A percentile compares a stretch with the other conserved stretches of the same genome.
phyloP scores from a whole-genome alignment of 2,888 invertebrate species.

The Folsomia manolachei region DNA sequence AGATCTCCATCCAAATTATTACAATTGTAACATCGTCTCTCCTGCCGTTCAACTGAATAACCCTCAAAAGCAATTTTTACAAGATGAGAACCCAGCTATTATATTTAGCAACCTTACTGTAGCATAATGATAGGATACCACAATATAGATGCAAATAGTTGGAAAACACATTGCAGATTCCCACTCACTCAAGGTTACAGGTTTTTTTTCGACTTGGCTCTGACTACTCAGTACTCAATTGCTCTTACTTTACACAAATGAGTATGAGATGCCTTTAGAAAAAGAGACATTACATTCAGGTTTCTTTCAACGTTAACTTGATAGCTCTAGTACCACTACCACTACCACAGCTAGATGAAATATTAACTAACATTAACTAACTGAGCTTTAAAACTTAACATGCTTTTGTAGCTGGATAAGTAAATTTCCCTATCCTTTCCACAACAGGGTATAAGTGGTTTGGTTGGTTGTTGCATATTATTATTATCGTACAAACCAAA shows the following conservation, averaged over 20 bases:
- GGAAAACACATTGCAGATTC: background rate
- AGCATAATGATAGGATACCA: no score
- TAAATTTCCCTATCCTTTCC: background rate
- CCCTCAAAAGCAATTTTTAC: background rate
- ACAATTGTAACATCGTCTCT: no score
- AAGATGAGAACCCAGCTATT: background rate
- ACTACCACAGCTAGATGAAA: background rate
- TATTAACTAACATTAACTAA: background rate
- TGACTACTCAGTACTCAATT: background rate
- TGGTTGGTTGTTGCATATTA: background rate
- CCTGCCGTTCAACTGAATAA: no score
- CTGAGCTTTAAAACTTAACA: background rate
- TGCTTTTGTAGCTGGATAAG: no score
- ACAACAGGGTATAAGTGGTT: background rate
- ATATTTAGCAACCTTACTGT: no score
- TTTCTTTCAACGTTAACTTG: background rate
- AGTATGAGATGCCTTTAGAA: background rate
- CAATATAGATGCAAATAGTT: background rate
- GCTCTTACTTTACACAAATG: background rate
- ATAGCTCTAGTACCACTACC: background rate
- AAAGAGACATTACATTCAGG: background rate
- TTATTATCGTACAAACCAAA: no score
- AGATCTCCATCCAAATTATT: background rate
- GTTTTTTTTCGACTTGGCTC: background rate
- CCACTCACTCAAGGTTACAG: background rate